Evolutionary conservation across 2,888 invertebrate genomes (phyloP).

Genomic region (Lordiphosa andalusiaca): DNA sequence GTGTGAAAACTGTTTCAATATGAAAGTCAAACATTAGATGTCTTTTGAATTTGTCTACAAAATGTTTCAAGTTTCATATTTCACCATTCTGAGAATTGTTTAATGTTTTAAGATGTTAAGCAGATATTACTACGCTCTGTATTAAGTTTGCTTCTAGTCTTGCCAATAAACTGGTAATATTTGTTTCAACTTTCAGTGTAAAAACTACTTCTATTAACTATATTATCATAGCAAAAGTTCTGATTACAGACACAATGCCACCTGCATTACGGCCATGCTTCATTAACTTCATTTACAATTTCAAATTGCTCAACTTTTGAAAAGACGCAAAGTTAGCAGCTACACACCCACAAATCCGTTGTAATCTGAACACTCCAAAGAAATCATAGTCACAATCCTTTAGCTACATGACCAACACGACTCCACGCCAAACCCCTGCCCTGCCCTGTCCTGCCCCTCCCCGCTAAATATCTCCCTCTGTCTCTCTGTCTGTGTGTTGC

Average conservation of each 20-base stretch:
- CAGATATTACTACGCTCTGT: no score
- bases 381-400: slow-evolving; percentile 41
- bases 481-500: slow-evolving; percentile 25
- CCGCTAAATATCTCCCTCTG: slow-evolving; percentile 13
- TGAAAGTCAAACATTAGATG: no score
- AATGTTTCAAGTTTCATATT: no score
- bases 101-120: no score
- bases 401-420: slow-evolving; percentile 13
- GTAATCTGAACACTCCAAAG: slow-evolving; percentile 57
- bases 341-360: slow-evolving; percentile 46
- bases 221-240: no score
- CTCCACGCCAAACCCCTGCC: slow-evolving; percentile 7
- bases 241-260: no score
- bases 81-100: no score
- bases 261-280: background rate
- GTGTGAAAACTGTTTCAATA: no score
- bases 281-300: slow-evolving; percentile 31
- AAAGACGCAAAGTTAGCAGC: slow-evolving; percentile 18
- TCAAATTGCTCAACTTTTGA: slow-evolving; percentile 24
- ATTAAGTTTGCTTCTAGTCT: no score
- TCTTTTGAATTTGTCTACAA: no score
- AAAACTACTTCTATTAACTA: background rate
- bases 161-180: no score
- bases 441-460: background rate
- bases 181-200: no score